phyloP scores from a whole-genome alignment of 2,113 vertebrate species.

The Brachypteracias leptosomus region DNA sequence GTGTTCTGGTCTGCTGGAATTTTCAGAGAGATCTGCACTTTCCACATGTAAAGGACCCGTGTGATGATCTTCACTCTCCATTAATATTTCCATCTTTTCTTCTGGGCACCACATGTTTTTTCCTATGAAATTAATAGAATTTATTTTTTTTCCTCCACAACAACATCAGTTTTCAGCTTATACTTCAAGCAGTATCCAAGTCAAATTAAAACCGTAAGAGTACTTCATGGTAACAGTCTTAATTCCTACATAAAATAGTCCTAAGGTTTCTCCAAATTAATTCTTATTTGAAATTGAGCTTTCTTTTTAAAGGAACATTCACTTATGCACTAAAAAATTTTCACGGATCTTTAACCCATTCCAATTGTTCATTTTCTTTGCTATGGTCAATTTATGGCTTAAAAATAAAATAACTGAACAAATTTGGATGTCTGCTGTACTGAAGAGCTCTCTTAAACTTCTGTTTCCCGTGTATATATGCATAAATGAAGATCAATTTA shows the following conservation, averaged over 20 bases:
- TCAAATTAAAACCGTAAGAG: neutral
- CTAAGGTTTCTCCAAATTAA: neutral
- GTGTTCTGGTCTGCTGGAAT: neutral
- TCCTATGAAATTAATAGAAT: constrained; percentile 47
- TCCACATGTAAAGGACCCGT: neutral
- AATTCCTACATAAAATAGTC: neutral
- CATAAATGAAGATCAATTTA: neutral
- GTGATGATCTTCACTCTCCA: neutral
- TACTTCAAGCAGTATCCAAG: neutral
- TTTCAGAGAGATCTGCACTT: neutral
- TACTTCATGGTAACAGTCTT: neutral
- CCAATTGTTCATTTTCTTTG: neutral
- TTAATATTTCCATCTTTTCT: constrained; percentile 36
- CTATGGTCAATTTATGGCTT: neutral
- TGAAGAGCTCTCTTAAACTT: neutral
- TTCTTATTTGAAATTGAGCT: neutral
- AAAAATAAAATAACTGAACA: neutral
- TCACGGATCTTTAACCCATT: neutral
- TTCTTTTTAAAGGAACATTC: neutral
- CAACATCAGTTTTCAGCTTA: neutral
- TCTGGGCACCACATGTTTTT: constrained; percentile 42
- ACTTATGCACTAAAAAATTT: neutral
- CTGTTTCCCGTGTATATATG: neutral
- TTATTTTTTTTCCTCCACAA: neutral
- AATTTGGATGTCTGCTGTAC: neutral